Evolutionary conservation across 2,113 vertebrate genomes (phyloP), one percentile per base, ranked within the genome.

Genomic region (Xyrauchen texanus): DNA sequence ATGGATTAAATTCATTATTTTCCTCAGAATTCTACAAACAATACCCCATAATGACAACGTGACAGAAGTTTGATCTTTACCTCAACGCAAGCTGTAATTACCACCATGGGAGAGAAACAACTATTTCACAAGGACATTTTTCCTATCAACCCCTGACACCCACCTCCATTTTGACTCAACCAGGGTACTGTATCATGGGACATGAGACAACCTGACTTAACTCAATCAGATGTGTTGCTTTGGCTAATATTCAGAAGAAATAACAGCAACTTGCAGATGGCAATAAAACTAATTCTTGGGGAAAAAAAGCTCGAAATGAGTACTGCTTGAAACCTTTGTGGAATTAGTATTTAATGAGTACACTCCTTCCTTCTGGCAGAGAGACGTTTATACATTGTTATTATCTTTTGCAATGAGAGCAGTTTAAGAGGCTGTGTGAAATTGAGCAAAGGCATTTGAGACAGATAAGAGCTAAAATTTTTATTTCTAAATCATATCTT

Each of bases 401-500:
- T 52, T 67, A 65, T 11, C 67, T 57, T 55, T 73, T 12, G 13
- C 5, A 53, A 68, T 64, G 74, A 65, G 55, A 70, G 81, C 8
- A 51, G 52, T 78, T 75, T 16, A 75, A 76, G 46, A 45, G 21
- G 60, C 11, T 34, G 21, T 10, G 8, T 15, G 46, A 74, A 79
- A 82, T 4, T 60, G 51, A 84, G 66, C 82, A 4, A 13, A 51
- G 63, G 80, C 71, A 86, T 75, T 85, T 78, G 81, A 66, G 57
- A 69, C 44, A 61, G 60, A 61, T 71, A 85, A 34, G 21, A 34
- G 21, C 1, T 34, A 34, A 47, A 74, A 77, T 77, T 88, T 88
- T 87, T 45, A 86, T 76, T 88, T 73, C 69, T 71, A 81, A 88
- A 88, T 89, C 73, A 87, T 55, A 80, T 86, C 74, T 81, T 83